Base-by-base conservation (phyloP, 2,797 vertebrate genomes). In the Ibycter americanus region DNA sequence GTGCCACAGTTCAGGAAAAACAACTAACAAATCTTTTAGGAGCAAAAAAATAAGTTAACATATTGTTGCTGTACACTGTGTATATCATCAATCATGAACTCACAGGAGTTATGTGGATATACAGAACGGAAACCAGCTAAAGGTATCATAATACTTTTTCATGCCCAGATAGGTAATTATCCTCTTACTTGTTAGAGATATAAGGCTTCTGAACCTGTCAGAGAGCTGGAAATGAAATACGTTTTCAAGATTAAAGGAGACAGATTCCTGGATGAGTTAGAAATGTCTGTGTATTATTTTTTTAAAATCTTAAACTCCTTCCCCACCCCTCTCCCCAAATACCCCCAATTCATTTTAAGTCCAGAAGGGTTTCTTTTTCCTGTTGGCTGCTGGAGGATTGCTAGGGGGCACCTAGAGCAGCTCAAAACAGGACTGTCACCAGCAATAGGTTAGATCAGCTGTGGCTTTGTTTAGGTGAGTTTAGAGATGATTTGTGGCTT, bases 401-500 rank as follows among this genome's bases (percentile, higher is more conserved):
- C 86, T 80, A n/a, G 42, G n/a, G 44, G 70, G 63, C 61, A 80
- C 71, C 54, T 80, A 77, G 44, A 92, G 40, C 34, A 76, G 47
- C 31, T 94, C 31, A 68, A 87, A 87, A 55, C 47, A 56, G 18
- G 49, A 76, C 55, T 80, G 63, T 58, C 74, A 78, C 55, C 58
- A 66, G 58, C 88, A 76, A 74, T 79, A 87, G 44, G 81, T 79
- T 36, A 67, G 51, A 76, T 86, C 16, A 86, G 72, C 76, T 55
- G 40, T 55, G 54, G 29, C 70, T 95, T 90, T 88, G 68, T 91
- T 90, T 93, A 67, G 68, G 68, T 86, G 80, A 71, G 32, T 95
- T 95, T 78, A 68, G 49, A 88, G 63, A 87, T 76, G 66, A 92
- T 87, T 90, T 84, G 93, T 93, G 83, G 62, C 81, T 85, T 90